Base-by-base conservation (phyloP, 2,113 vertebrate genomes). In the Microcebus ravelobensis region DNA sequence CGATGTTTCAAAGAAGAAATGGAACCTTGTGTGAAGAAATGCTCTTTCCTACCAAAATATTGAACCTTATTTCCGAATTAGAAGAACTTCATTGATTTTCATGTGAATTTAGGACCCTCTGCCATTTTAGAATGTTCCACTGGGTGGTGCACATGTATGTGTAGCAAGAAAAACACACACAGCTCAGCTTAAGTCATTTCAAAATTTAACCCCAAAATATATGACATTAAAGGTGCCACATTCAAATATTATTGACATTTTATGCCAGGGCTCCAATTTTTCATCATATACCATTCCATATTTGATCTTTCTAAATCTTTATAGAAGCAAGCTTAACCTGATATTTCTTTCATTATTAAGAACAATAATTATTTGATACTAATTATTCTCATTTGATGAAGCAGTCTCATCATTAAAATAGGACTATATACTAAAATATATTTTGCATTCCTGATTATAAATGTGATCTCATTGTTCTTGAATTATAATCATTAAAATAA, bases 341-440 rank as follows among this genome's bases (percentile, higher is more conserved):
- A 27, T 68, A 36, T 71, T 85, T 93, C 57, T 85, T 70, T 81
- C 85, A 81, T 85, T 36, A 45, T 34, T 65, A 95, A 76, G 42
- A 92, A 87, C 45, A 84, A 70, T 89, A 88, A 70, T 74, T 84
- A 80, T 36, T 89, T 95, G 83, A 95, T 31, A 88, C 27, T 77
- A 96, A 92, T 91, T 79, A 84, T 87, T 95, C 68, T 96, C 39
- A 67, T 15, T 95, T 88, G 50, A 70, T 91, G 73, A 93, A 83
- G 34, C 42, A 92, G 52, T 52, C 52, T 59, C 65, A 88, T 67
- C 87, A 94, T 68, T 93, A 77, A 88, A 87, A 96, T 23, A 39
- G 34, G 5, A 84, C 31, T 59, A 57, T 14, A 86, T 59, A 65
- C 23, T 85, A 55, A 71, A 95, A 94, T 42, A 50, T 93, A 90